Evolutionary conservation across 2,888 invertebrate genomes (phyloP), one percentile per base, ranked within the genome.

Genomic region (Habroteleia sp.): DNA sequence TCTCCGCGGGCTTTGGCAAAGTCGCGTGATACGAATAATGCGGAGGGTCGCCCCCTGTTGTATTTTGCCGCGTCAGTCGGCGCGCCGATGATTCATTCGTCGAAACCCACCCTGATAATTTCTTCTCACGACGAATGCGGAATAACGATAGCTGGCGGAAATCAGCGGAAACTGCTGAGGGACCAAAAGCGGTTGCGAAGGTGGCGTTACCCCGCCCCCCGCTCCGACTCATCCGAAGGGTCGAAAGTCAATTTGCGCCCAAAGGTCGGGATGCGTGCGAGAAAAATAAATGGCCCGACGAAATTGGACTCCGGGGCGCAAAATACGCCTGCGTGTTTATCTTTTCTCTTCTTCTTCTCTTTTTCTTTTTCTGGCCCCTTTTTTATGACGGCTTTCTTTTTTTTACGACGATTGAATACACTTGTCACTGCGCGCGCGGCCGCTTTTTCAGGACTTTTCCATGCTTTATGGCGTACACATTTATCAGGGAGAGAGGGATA

Each of bases 261-360:
- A 39, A 69, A 58, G 56, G 7, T 33, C 65, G 31, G 27, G 60
- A 42, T 52, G 48, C 62, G 69, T 41, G 69, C 69, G 65, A 65
- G 52, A 71, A 81, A 81, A 76, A 80, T 75, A 78, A 81, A 80
- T 71, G 74, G 69, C 75, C 74, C 68, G 63, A 52, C 63, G 74
- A 74, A 81, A 77, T 77, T 65, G 77, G 77, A 41, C 54, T 52
- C 48, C 11, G 41, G 58, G 42, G 50, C 11, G 35, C 20, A 37
- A 50, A 41, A 29, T 37, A 44, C 35, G 35, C 44, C 66, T 35
- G 65, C 65, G 52, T 39, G 27, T 71, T 62, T 48, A 48, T 62
- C 46, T 60, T 39, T 35, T 54, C 48, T 39, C 6, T 13, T 41
- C 25, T 10, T 25, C 33, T 27, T 1, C 17, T 4, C 31, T 41